Evolutionary conservation across 1,140 invertebrate genomes (phyloP).

Genomic region (Drosophila kanapiae): DNA sequence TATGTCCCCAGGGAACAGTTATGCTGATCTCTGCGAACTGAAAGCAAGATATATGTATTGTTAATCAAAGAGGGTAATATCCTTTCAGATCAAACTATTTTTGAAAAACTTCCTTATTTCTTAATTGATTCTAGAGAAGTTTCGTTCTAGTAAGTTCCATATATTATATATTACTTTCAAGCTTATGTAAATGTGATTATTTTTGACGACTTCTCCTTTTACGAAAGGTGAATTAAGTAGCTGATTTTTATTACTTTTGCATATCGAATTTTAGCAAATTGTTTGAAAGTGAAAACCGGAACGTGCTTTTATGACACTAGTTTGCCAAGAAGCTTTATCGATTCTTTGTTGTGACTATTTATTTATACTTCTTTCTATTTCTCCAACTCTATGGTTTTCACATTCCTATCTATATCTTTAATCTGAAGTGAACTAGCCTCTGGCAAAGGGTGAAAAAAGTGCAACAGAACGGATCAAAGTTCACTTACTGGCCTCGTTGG

Average conservation of each 20-base stretch:
- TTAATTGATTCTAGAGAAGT: too few relatives aligned
- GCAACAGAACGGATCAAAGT: conserved; percentile 52
- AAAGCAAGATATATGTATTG: background rate
- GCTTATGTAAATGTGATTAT: background rate
- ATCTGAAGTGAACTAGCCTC: background rate
- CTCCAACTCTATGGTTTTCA: background rate
- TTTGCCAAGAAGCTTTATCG: background rate
- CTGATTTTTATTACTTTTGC: background rate
- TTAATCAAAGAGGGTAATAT: background rate
- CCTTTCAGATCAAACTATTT: too few relatives aligned
- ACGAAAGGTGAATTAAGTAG: background rate
- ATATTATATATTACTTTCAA: background rate
- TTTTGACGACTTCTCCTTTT: background rate
- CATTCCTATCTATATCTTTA: background rate
- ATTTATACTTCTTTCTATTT: background rate
- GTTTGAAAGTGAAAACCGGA: conserved; percentile 3
- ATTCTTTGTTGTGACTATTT: background rate
- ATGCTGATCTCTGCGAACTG: conserved; percentile 90
- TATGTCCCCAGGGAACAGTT: conserved; percentile 91
- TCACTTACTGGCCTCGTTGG: conserved; percentile 70
- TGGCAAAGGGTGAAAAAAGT: background rate
- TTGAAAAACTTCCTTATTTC: too few relatives aligned
- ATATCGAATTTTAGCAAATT: background rate
- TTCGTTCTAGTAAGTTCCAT: background rate
- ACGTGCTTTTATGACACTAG: conserved; percentile 2